Evolutionary conservation across 2,888 invertebrate genomes (phyloP).

Genomic region (Parapristionchus giblindavisi): DNA sequence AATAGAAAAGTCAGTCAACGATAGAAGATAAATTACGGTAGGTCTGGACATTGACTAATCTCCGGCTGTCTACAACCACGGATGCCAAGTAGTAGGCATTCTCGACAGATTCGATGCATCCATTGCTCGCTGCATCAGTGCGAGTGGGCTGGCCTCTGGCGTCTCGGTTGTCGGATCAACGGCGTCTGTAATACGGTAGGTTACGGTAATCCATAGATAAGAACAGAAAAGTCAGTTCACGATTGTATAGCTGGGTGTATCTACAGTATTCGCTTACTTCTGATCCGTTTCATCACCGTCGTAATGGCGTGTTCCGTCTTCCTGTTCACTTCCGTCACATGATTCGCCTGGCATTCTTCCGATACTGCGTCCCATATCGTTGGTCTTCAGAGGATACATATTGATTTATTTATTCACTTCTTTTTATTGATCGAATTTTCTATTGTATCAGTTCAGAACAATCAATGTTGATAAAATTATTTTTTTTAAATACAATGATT

Average conservation of each 20-base stretch:
- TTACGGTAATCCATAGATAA: no score
- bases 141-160: not conserved
- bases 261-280: not conserved
- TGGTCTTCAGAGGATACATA: not conserved
- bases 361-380: conserved; percentile 16
- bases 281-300: not conserved
- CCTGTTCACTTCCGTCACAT: not conserved
- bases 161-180: not conserved
- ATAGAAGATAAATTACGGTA: no score
- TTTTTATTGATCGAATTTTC: no score
- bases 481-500: no score
- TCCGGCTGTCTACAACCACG: no score
- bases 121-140: not conserved
- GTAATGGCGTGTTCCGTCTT: not conserved
- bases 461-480: no score
- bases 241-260: not conserved
- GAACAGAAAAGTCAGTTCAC: not conserved
- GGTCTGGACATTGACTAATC: no score
- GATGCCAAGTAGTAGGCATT: conserved; percentile 20
- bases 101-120: conserved; percentile 20
- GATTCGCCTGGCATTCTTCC: not conserved
- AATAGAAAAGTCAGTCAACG: no score
- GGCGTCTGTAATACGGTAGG: not conserved
- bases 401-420: not conserved
- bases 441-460: no score